phyloP scores from a whole-genome alignment of 2,113 vertebrate genomes.

The Nesoenas mayeri region DNA sequence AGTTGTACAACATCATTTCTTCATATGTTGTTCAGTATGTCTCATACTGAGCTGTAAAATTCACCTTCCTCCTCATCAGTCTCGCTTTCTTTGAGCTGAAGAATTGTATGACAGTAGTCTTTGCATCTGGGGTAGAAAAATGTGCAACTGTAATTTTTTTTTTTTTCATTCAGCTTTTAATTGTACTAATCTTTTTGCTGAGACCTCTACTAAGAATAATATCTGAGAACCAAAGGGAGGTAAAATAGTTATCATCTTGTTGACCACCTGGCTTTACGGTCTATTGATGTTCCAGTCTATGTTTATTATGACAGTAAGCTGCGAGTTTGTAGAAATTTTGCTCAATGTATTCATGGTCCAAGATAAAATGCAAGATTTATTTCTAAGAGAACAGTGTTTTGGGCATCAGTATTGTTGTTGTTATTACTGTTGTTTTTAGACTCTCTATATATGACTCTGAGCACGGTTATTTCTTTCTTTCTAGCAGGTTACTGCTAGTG shows the following conservation, averaged over 20 bases:
- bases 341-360: neutral
- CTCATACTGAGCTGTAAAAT: neutral
- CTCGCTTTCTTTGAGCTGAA: neutral
- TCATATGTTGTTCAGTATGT: neutral
- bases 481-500: neutral
- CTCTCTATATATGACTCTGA: neutral
- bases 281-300: neutral
- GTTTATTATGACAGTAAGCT: neutral
- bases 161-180: neutral
- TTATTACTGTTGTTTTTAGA: neutral
- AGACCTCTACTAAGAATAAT: neutral
- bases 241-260: neutral
- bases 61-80: neutral
- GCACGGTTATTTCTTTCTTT: neutral
- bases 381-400: neutral
- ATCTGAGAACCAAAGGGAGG: neutral
- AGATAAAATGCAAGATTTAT: neutral
- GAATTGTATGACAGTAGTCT: neutral
- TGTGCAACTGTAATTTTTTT: neutral
- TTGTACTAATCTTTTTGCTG: neutral
- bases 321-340: neutral
- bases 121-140: neutral
- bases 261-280: neutral
- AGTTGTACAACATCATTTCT: neutral
- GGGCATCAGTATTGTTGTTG: neutral